phyloP scores from a whole-genome alignment of 2,113 vertebrate species.

The Indicator indicator region DNA sequence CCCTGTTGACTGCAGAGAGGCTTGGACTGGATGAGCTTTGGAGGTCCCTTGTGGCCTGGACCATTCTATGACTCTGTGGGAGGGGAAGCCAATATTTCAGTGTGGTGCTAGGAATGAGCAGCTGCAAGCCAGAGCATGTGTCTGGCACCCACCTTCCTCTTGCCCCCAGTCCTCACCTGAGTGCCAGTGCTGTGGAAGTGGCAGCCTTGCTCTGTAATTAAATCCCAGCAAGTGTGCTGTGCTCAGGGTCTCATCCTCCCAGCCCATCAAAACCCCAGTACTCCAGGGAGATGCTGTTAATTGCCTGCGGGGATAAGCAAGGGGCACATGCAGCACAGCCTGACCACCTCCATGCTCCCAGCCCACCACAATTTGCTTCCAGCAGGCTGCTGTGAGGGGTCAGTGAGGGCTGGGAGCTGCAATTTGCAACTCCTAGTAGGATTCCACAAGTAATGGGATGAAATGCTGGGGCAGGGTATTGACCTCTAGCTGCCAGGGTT shows the following conservation, averaged over 20 bases:
- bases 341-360: not conserved
- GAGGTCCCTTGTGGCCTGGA: no score
- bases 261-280: not conserved
- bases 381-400: not conserved
- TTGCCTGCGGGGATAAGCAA: not conserved
- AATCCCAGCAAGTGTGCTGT: not conserved
- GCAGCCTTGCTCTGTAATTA: not conserved
- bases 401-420: not conserved
- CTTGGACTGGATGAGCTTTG: no score
- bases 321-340: not conserved
- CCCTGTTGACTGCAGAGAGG: no score
- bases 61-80: accelerated
- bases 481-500: not conserved
- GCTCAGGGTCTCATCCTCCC: not conserved
- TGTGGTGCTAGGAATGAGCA: accelerated
- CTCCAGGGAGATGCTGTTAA: not conserved
- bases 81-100: not conserved
- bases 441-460: not conserved
- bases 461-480: not conserved
- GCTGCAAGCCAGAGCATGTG: not conserved
- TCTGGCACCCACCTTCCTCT: not conserved
- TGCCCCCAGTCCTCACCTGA: not conserved
- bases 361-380: not conserved
- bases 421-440: not conserved
- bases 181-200: not conserved